Evolutionary conservation across 2,113 vertebrate species (phyloP).

Genomic region (Hippocampus zosterae): DNA sequence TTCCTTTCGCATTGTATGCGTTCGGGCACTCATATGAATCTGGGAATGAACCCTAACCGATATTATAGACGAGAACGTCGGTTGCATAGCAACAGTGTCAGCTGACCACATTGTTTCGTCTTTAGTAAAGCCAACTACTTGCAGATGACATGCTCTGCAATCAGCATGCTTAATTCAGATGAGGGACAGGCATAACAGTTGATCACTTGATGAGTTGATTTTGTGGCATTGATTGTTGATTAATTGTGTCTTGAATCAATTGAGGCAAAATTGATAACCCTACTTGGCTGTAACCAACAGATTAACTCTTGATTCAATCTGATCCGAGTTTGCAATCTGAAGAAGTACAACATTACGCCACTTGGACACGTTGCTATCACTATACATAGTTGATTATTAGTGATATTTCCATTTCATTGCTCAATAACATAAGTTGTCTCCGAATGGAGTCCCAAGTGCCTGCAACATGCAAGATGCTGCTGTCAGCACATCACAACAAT

Average conservation of each 20-base stretch:
- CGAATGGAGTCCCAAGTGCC: conserved; percentile 41
- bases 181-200: neutral
- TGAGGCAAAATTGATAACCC: neutral
- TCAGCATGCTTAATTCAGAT: conserved; percentile 13
- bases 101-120: conserved; percentile 68
- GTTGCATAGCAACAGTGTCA: conserved; percentile 77
- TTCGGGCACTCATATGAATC: conserved; percentile 41
- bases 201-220: neutral
- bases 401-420: conserved; percentile 2
- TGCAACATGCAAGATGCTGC: conserved; percentile 62
- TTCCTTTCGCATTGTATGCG: neutral
- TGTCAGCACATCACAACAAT: conserved; percentile 40
- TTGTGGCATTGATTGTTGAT: neutral
- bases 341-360: neutral
- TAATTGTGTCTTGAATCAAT: neutral
- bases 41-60: conserved; percentile 48
- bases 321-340: neutral
- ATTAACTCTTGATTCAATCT: neutral
- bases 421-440: conserved; percentile 35
- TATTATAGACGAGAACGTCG: conserved; percentile 56
- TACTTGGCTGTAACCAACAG: neutral
- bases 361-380: neutral
- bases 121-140: conserved; percentile 49
- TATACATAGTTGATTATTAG: neutral
- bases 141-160: conserved; percentile 31